Percentiles rank a stretch among this genome's conserved stretches.
Evolutionary conservation across 2,113 vertebrate genomes (phyloP).

Genomic region (Myotis davidii): DNA sequence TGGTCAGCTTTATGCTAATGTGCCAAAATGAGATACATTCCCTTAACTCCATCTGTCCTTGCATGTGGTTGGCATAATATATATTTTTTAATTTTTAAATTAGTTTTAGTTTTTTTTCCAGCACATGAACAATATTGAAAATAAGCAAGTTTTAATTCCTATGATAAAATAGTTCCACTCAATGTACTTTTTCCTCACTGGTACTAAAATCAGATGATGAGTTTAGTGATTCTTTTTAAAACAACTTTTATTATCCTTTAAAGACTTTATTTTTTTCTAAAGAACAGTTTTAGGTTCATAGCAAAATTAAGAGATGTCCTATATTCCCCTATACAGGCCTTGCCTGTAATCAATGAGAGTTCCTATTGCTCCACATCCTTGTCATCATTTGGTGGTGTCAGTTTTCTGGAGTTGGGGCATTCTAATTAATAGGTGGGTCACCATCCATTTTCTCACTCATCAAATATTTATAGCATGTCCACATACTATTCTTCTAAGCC

Average conservation of each 20-base stretch:
- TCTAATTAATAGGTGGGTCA: neutral
- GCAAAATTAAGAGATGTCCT: neutral
- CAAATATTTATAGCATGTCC: neutral
- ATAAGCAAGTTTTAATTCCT: conserved; percentile 18
- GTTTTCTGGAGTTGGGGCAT: neutral
- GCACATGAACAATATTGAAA: conserved; percentile 39
- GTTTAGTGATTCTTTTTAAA: conserved; percentile 71
- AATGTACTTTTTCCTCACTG: neutral
- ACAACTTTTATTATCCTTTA: neutral
- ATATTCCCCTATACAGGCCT: neutral
- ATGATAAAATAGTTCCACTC: neutral
- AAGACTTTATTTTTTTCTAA: neutral
- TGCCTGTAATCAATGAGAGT: neutral
- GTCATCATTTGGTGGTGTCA: neutral
- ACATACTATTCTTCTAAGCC: neutral
- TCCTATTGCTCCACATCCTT: neutral
- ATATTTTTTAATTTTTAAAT: neutral
- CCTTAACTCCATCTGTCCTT: no score
- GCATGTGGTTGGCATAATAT: neutral
- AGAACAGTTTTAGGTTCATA: neutral
- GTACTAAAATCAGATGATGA: neutral
- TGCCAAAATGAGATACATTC: no score
- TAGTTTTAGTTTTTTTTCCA: neutral
- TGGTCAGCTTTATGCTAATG: no score
- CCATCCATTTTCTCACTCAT: neutral